Conservation (phyloP, 1,140 invertebrate species). For the Caenorhabditis remanei region DNA sequence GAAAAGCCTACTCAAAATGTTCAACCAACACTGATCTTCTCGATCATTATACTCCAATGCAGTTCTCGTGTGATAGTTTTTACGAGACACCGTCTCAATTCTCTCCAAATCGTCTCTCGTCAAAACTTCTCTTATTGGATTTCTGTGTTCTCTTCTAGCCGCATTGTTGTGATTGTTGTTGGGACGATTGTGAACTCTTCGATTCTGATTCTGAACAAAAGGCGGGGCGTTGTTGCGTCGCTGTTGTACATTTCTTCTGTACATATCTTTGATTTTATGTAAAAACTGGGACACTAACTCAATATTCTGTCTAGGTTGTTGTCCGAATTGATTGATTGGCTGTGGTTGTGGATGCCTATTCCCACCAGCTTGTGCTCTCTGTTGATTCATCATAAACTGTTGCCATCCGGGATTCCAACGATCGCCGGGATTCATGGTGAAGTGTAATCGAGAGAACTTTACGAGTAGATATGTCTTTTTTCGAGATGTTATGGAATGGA, state of each 20-base stretch:
- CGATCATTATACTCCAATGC: conserved; percentile 33
- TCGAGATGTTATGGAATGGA: no score
- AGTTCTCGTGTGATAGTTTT: conserved; percentile 23
- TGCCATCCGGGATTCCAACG: conserved; percentile 32
- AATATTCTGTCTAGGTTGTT: background rate
- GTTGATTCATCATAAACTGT: conserved; percentile 26
- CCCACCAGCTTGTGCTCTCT: conserved; percentile 36
- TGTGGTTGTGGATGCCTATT: conserved; percentile 9
- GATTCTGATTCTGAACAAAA: background rate
- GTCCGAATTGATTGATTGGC: background rate
- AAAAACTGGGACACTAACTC: background rate
- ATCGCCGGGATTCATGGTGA: conserved; percentile 10
- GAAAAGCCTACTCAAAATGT: background rate
- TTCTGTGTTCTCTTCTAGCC: background rate
- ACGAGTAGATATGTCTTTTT: background rate
- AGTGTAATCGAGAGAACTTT: background rate
- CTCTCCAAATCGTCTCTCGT: conserved; percentile 40
- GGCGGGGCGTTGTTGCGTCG: conserved; percentile 11
- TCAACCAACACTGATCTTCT: conserved; percentile 29
- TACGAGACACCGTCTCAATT: conserved; percentile 20
- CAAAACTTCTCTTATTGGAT: background rate
- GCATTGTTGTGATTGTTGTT: conserved; percentile 5
- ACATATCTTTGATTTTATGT: background rate
- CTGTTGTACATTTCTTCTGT: conserved; percentile 13
- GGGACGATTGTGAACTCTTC: conserved; percentile 4